Conservation (phyloP, 2,797 vertebrate genomes). For the Xenentodon cancila region DNA sequence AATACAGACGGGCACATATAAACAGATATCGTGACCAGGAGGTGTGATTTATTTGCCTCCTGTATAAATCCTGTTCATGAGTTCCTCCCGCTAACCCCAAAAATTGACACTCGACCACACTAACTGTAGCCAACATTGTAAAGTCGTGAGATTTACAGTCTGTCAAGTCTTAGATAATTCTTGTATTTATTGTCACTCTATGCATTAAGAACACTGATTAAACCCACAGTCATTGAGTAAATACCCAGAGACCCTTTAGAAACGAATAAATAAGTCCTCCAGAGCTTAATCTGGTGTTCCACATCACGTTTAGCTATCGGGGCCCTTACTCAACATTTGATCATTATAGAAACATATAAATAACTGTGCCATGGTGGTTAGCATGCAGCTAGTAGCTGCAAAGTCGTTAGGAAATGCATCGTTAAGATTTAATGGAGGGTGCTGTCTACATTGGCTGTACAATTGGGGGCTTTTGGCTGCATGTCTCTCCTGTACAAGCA, state of each 20-base stretch:
- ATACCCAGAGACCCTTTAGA: not conserved
- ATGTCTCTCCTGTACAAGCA: constrained; percentile 35
- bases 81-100: constrained; percentile 52
- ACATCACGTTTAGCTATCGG: constrained; percentile 10
- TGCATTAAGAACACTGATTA: constrained; percentile 30
- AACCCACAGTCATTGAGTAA: constrained; percentile 23
- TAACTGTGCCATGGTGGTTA: constrained; percentile 25
- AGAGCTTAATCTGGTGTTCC: constrained; percentile 1
- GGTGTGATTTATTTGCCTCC: constrained; percentile 47
- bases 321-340: constrained; percentile 5
- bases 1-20: constrained; percentile 3
- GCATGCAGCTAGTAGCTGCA: constrained; percentile 39
- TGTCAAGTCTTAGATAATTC: constrained; percentile 40
- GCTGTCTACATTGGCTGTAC: constrained; percentile 64
- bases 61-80: constrained; percentile 38
- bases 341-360: constrained; percentile 21
- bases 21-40: constrained; percentile 15
- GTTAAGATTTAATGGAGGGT: constrained; percentile 66
- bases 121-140: constrained; percentile 42
- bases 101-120: constrained; percentile 35
- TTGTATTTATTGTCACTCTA: constrained; percentile 27
- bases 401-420: constrained; percentile 63
- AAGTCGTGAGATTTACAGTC: constrained; percentile 39
- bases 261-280: constrained; percentile 9
- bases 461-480: constrained; percentile 35